phyloP scores from a whole-genome alignment of 53 echinoderm and acorn worm genomes.

The Henricia sp. region DNA sequence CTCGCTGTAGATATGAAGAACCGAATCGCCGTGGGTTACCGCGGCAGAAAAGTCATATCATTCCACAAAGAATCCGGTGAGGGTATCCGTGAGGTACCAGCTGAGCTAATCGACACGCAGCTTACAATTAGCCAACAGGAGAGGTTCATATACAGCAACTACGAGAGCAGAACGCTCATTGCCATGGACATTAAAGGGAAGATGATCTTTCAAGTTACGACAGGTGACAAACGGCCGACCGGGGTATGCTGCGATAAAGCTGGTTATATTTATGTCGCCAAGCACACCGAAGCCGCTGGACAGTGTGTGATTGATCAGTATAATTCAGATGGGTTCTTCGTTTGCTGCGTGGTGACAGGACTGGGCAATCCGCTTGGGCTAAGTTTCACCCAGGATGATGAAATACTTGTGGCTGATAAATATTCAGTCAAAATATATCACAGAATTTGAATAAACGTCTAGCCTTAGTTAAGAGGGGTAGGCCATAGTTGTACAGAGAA shows the following conservation, averaged over 20 bases:
- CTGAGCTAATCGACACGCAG: conserved; percentile 30
- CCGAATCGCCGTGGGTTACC: conserved; percentile 24
- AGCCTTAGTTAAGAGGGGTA: not conserved
- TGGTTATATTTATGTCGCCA: conserved; percentile 25
- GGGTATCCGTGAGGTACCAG: not conserved
- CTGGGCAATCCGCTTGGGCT: conserved; percentile 25
- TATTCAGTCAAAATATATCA: conserved; percentile 22
- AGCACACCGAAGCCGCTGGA: not conserved
- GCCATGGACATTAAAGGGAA: conserved; percentile 15
- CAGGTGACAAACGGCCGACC: conserved; percentile 8
- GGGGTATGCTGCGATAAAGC: conserved; percentile 36
- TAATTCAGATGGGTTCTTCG: not conserved
- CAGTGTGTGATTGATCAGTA: conserved; percentile 23
- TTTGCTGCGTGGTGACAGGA: not conserved
- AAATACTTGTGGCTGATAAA: conserved; percentile 32
- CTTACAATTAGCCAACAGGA: not conserved
- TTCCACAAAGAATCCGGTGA: not conserved
- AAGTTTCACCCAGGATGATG: conserved; percentile 15
- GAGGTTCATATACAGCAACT: conserved; percentile 36
- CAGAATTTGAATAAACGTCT: not conserved
- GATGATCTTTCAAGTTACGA: conserved; percentile 20
- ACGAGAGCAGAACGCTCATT: conserved; percentile 1
- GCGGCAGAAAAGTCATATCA: conserved; percentile 1
- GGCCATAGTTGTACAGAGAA: not conserved
- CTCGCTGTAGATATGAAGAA: conserved; percentile 35